Base-by-base conservation (phyloP, 1,140 invertebrate species). In the Plodia interpunctella region DNA sequence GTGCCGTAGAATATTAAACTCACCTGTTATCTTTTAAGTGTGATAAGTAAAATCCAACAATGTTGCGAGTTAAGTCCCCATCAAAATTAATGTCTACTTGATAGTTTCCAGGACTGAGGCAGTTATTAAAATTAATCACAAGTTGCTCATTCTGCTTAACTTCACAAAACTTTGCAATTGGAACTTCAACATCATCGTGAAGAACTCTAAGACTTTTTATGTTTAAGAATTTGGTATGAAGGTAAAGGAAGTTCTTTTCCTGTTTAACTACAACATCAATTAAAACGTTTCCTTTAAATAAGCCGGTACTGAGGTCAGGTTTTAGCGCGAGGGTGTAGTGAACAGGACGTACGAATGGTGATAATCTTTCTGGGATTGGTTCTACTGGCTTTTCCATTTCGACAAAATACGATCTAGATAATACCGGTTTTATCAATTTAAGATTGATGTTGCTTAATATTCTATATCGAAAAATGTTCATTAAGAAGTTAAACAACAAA, bases 281-380 rank as follows among this genome's bases (percentile, higher is more conserved):
- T 54, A 90, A 92, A 0, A 97, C 95, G 28, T 85, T 90, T 0
- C 97, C 96, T 57, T 87, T 77, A 76, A 96, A 97, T 11, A 90
- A 92, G 9, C 94, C 94, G 9, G 87, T 88, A 19, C 91, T 82
- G 30, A 98, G 80, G 79, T 97, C 91, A 0, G 97, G 96, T 63
- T 93, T 88, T 28, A 98, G 83, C 6, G 90, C 91, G 0, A 98
- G 77, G 57, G 95, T 93, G 77, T 98, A 98, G 67, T 94, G 92
- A 0, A 91, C 61, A 0, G 97, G 96, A 11, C 90, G 84, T 0
- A 96, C 90, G 57, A 93, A 88, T 6, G 81, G 78, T 0, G 96
- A 93, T 49, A 98, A 65, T 65, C 80, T 76, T 55, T 84, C 76
- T 35, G 72, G 69, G 13, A 72, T 44, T 15, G 10, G 4, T 44